phyloP scores from a whole-genome alignment of 2,888 invertebrate species.

The Ochropacha duplaris region DNA sequence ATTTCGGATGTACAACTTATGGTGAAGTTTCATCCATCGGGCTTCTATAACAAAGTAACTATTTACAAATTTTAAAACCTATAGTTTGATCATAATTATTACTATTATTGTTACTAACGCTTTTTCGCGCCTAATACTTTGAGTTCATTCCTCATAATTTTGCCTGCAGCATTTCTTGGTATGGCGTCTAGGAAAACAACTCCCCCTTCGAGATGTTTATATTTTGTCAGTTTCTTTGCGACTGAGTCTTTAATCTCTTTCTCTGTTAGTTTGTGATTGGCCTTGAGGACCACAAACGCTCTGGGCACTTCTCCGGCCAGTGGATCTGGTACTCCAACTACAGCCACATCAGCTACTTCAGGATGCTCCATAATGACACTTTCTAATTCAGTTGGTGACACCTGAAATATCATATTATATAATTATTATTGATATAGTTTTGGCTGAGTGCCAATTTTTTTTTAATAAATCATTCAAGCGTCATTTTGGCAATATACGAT shows the following conservation, averaged over 20 bases:
- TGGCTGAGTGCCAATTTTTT: background rate
- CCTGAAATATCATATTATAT: slow-evolving; percentile 75
- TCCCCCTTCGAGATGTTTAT: slow-evolving; percentile 88
- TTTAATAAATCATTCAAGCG: background rate
- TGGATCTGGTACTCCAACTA: slow-evolving; percentile 88
- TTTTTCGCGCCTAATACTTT: slow-evolving; percentile 66
- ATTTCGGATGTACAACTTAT: background rate
- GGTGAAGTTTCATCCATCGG: background rate
- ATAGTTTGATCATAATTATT: slow-evolving; percentile 6
- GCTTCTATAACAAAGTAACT: slow-evolving; percentile 23
- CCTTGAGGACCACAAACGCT: slow-evolving; percentile 87
- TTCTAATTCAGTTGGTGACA: slow-evolving; percentile 93
- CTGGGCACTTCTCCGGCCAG: slow-evolving; percentile 88
- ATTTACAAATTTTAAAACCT: slow-evolving; percentile 20
- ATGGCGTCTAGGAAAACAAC: slow-evolving; percentile 86
- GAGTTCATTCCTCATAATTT: slow-evolving; percentile 88
- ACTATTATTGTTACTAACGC: background rate
- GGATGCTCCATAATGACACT: slow-evolving; percentile 88
- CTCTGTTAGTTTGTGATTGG: slow-evolving; percentile 78
- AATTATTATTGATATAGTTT: background rate
- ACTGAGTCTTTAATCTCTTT: slow-evolving; percentile 83
- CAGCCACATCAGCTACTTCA: slow-evolving; percentile 89
- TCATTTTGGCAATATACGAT: background rate
- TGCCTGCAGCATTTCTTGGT: slow-evolving; percentile 89
- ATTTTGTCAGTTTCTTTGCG: slow-evolving; percentile 86